These are phyloP conservation scores for Chymomyza fuscimana DNA, from an alignment of 2,888 invertebrate genomes.

Conservation along the genomic window DNA sequence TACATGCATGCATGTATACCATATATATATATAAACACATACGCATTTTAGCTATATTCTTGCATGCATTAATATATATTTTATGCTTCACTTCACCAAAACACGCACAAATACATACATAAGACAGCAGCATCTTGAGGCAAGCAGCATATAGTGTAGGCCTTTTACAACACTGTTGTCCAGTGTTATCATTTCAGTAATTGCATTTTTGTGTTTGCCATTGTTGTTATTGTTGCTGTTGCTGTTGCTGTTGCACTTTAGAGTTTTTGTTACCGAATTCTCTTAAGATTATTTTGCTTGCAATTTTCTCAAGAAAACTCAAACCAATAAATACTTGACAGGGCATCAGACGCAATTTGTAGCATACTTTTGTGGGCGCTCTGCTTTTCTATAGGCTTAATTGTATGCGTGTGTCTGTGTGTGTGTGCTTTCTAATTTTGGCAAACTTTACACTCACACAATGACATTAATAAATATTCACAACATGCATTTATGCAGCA, in stretches of 20 bases:
- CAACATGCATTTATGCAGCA: conserved; percentile 32
- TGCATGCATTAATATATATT: conserved; percentile 62
- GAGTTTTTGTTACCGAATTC: conserved; percentile 53
- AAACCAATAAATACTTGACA: conserved; percentile 60
- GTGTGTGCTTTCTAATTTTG: conserved; percentile 13
- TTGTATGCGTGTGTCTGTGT: conserved; percentile 30
- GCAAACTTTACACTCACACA: conserved; percentile 29
- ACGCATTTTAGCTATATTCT: conserved; percentile 23
- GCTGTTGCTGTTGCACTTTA: conserved; percentile 38
- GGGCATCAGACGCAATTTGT: conserved; percentile 24
- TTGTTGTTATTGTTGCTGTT: conserved; percentile 46
- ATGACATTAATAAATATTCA: conserved; percentile 54
- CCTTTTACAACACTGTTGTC: conserved; percentile 21
- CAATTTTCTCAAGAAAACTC: conserved; percentile 70
- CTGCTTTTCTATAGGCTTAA: conserved; percentile 30
- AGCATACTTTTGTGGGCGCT: conserved; percentile 30
- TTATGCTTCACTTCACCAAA: conserved; percentile 54
- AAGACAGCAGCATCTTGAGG: conserved; percentile 46
- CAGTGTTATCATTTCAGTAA: conserved; percentile 71
- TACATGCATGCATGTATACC: conserved; percentile 28
- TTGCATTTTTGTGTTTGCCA: conserved; percentile 72
- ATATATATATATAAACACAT: conserved; percentile 23
- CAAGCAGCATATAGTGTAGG: conserved; percentile 16
- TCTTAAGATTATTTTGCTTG: conserved; percentile 59
- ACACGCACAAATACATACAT: conserved; percentile 14